phyloP scores from a whole-genome alignment of 2,888 invertebrate genomes.

The Anorthoa munda region DNA sequence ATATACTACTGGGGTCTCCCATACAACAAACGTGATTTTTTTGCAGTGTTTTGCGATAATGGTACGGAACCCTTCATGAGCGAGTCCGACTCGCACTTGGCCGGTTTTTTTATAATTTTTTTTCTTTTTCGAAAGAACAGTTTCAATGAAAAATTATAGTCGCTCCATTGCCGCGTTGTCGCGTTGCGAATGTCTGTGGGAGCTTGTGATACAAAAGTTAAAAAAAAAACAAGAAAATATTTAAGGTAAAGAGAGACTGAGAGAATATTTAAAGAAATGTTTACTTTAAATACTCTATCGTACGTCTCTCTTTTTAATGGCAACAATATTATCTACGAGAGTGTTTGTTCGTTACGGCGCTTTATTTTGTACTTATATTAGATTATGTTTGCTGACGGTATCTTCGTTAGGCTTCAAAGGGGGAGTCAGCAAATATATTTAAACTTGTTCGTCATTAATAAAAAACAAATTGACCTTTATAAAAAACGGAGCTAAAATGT shows the following conservation, averaged over 20 bases:
- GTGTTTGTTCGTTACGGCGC: conserved; percentile 14
- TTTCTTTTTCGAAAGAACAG: not conserved
- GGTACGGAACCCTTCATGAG: too few species aligned
- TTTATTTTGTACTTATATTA: conserved; percentile 25
- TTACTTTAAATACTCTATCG: too few species aligned
- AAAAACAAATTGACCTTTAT: conserved; percentile 44
- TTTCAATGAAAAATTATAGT: not conserved
- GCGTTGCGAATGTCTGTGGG: not conserved
- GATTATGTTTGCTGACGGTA: conserved; percentile 56
- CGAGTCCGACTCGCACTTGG: too few species aligned
- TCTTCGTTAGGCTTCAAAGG: conserved; percentile 68
- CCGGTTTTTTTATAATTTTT: too few species aligned
- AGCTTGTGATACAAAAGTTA: not conserved
- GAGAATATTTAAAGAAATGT: too few species aligned
- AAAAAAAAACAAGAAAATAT: too few species aligned
- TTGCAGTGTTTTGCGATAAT: too few species aligned
- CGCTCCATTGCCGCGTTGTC: not conserved
- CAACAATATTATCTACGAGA: not conserved
- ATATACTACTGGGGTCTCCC: too few species aligned
- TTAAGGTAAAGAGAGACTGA: too few species aligned
- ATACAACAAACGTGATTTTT: too few species aligned
- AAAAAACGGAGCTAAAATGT: conserved; percentile 2
- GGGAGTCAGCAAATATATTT: conserved; percentile 48
- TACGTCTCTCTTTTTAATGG: not conserved
- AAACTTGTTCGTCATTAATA: conserved; percentile 33